Evolutionary conservation across 2,888 invertebrate species (phyloP).

Genomic region (Tolmerus cingulatus): DNA sequence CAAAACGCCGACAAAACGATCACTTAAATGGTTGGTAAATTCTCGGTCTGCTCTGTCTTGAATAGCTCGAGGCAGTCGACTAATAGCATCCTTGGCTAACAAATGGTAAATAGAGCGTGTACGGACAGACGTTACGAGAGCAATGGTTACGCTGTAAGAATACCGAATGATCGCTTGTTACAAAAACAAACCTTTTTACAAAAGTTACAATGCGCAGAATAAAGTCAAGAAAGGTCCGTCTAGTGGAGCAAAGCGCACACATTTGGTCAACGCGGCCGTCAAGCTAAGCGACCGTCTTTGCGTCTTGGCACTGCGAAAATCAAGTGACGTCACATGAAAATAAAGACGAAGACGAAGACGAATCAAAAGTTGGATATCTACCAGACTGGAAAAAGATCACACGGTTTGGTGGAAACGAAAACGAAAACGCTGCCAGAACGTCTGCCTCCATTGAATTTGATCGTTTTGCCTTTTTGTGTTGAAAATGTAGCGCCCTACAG

Average conservation of each 20-base stretch:
- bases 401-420: conserved; percentile 44
- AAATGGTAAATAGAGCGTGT: conserved; percentile 48
- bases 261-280: background rate
- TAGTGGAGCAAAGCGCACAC: background rate
- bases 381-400: conserved; percentile 45
- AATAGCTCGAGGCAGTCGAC: conserved; percentile 24
- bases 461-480: background rate
- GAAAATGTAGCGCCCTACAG: background rate
- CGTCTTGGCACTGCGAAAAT: background rate
- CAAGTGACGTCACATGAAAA: conserved; percentile 4
- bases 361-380: conserved; percentile 40
- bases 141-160: conserved; percentile 47
- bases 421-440: conserved; percentile 19
- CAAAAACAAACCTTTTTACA: conserved; percentile 24
- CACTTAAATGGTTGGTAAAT: conserved; percentile 43
- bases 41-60: conserved; percentile 3
- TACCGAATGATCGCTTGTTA: conserved; percentile 43
- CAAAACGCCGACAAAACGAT: conserved; percentile 45
- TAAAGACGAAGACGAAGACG: conserved; percentile 19
- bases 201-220: background rate
- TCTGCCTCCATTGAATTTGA: background rate
- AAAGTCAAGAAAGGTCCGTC: background rate
- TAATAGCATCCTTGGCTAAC: conserved; percentile 46
- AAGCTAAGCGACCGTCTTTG: background rate
- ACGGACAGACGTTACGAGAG: conserved; percentile 47